Evolutionary conservation across 2,888 invertebrate species (phyloP).

Genomic region (Incurvaria masculella): DNA sequence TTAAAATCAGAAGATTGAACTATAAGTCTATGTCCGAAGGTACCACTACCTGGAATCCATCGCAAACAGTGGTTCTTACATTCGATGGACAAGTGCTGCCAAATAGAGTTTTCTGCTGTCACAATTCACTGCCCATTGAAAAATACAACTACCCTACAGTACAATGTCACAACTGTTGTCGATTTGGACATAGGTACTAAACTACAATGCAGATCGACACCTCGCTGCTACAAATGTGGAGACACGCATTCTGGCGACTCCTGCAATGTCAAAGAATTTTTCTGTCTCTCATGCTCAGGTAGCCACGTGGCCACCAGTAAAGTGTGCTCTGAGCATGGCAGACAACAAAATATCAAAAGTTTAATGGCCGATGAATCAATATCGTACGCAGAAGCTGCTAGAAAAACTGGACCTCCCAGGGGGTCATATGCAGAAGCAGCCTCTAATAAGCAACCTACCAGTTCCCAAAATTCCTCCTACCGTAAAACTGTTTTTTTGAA

Average conservation of each 20-base stretch:
- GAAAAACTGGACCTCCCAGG: not conserved
- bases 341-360: not conserved
- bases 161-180: not conserved
- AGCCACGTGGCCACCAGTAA: not conserved
- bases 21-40: not conserved
- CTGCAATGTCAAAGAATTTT: not conserved
- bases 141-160: slow-evolving; percentile 2
- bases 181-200: slow-evolving; percentile 1
- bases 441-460: too few species aligned
- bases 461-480: too few species aligned
- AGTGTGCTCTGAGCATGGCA: not conserved
- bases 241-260: not conserved
- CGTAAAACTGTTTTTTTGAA: too few species aligned
- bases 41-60: not conserved
- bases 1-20: not conserved
- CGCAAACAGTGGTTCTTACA: not conserved
- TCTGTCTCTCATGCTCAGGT: not conserved
- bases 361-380: not conserved
- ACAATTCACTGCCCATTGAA: not conserved
- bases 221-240: slow-evolving; percentile 2
- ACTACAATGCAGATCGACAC: not conserved
- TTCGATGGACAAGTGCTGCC: slow-evolving; percentile 3
- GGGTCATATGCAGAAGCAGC: not conserved
- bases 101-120: not conserved
- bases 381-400: not conserved